Base-by-base conservation (phyloP, 2,113 vertebrate genomes). In the Anoplopoma fimbria region DNA sequence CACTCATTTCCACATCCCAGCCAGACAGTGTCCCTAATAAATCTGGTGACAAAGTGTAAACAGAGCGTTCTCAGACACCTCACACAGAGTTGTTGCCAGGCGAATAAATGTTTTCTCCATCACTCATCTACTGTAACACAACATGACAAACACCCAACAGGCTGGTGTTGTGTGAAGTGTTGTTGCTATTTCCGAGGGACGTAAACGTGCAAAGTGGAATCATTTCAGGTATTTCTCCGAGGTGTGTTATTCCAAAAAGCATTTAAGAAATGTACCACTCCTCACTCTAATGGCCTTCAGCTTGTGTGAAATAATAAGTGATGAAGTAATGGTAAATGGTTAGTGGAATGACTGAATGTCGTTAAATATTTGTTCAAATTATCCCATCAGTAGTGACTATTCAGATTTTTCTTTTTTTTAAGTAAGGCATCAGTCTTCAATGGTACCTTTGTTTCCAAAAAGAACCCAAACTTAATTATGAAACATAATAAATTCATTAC, bases 91-190 rank as follows among this genome's bases (percentile, higher is more conserved):
- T 60, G 25, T 42, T 79, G 13, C 63, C 77, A 75, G 72, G 51
- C 82, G 78, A 75, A 75, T 77, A 71, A 85, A 85, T 93, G 75
- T 88, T 92, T 87, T 61, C 79, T 36, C 74, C 69, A 34, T 78
- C 82, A 79, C 53, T 91, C 82, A 74, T 72, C 69, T 42, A 23
- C 76, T 49, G 64, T 55, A 84, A 83, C 76, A 68, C 70, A 81
- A 71, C 79, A 70, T 61, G 77, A 81, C 72, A 68, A 87, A 80
- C 62, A 79, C 1, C 13, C 78, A 77, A 71, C 81, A 76, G 65
- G 21, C 19, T 3, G 2, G 15, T 63, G 75, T n/a, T n/a, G 69
- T 67, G 87, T 40, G 64, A 82, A 40, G 78, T 73, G 74, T 21
- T 29, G 42, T 19, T 70, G 62, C 42, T 29, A 49, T 89, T 77